Conservation (phyloP, 2,113 vertebrate genomes). For the Camarhynchus parvulus region DNA sequence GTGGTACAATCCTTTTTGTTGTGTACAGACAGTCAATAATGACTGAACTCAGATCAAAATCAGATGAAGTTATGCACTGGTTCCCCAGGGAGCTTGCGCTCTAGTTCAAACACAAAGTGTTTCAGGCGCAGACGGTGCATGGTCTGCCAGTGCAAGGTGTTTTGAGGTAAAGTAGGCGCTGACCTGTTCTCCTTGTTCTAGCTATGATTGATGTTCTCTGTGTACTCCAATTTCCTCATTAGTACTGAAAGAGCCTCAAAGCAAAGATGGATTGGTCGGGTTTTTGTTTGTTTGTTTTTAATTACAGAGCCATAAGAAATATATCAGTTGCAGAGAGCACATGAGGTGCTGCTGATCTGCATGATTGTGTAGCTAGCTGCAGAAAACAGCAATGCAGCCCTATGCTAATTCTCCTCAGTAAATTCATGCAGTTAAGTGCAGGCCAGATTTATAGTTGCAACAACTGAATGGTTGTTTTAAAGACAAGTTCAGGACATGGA, state of each 20-base stretch:
- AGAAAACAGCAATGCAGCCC: neutral
- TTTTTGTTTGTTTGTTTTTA: neutral
- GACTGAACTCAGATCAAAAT: neutral
- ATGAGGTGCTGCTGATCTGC: neutral
- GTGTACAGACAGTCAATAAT: neutral
- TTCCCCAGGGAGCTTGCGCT: neutral
- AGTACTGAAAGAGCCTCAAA: neutral
- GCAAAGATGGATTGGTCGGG: neutral
- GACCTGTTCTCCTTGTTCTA: neutral
- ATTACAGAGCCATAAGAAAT: neutral
- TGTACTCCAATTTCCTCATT: neutral
- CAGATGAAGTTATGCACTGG: neutral
- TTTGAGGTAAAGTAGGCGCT: neutral
- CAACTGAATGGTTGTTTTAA: neutral
- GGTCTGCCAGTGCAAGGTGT: neutral
- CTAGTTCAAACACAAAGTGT: neutral
- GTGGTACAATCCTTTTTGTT: neutral
- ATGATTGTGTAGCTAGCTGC: neutral
- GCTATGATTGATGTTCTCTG: neutral
- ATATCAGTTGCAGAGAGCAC: neutral
- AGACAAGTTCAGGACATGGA: rapidly evolving
- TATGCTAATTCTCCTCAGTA: neutral
- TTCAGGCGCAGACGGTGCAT: neutral
- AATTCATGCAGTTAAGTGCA: neutral
- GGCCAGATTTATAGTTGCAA: neutral